These are phyloP conservation scores for Mythimna impura DNA, from an alignment of 2,888 invertebrate species.

Conservation along the genomic window DNA sequence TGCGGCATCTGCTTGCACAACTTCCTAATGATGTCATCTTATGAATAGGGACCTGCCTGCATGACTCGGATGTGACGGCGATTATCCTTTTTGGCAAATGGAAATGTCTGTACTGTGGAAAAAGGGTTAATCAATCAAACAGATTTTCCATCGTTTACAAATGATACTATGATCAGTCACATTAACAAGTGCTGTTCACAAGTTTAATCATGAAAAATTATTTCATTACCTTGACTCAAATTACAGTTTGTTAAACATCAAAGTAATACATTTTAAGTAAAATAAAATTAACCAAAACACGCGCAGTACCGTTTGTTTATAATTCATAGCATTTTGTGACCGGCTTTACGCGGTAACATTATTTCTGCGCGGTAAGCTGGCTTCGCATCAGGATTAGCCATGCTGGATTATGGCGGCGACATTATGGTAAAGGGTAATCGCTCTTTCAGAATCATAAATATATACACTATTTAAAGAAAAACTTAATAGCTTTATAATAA, in stretches of 20 bases:
- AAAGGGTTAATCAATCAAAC: neutral
- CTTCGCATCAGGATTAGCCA: constrained; percentile 56
- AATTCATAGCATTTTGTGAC: constrained; percentile 43
- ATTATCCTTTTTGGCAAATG: constrained; percentile 15
- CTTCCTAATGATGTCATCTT: constrained; percentile 67
- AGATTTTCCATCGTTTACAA: neutral
- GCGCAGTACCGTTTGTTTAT: constrained; percentile 42
- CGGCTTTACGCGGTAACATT: constrained; percentile 47
- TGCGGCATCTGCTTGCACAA: constrained; percentile 42
- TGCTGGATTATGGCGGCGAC: constrained; percentile 56
- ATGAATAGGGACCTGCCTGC: constrained; percentile 28
- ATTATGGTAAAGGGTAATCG: constrained; percentile 51
- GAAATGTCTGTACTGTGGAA: neutral
- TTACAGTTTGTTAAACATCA: neutral
- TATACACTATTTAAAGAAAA: constrained; percentile 30
- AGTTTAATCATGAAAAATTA: neutral
- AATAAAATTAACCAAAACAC: constrained; percentile 14
- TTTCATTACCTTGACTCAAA: neutral
- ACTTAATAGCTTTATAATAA: constrained; percentile 29
- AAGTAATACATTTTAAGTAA: constrained; percentile 1
- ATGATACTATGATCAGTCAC: neutral
- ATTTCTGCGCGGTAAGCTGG: constrained; percentile 56
- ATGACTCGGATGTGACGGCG: neutral
- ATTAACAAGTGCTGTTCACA: neutral
- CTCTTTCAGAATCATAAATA: constrained; percentile 49